Evolutionary conservation across 1,140 invertebrate species (phyloP), one percentile per base, ranked within the genome.

Genomic region (Panagrolaimus sp.): DNA sequence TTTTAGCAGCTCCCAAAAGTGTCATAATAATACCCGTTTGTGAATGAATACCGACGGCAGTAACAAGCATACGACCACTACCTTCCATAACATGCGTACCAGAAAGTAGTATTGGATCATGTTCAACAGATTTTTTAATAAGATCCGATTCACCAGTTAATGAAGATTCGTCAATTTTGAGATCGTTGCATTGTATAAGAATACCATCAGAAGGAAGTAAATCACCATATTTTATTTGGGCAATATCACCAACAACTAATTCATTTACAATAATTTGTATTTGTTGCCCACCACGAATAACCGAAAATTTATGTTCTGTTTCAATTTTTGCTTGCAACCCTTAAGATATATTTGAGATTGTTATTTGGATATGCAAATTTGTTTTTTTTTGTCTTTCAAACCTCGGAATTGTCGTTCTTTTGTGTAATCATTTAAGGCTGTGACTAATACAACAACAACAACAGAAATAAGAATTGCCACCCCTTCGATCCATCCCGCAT

Each of bases 11-110:
- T 58, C 96, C 96, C 71, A 99, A 88, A 3, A 99, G 87, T 12
- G 94, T 96, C 86, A 99, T 98, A 82, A 99, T 99, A 83, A 98
- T 99, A 84, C 96, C 96, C 66, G 96, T 95, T 84, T 99, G 96
- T 1, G 95, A 98, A 85, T 98, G 98, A 58, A 98, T 90, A 81
- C 96, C 96, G 43, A 99, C 96, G 47, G 96, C 96, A 44, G 93
- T 91, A 55, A 98, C 94, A 78, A 99, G 85, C 91, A 99, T 98
- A 87, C 96, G 97, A 43, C 95, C 96, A 78, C 94, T 98, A 63
- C 96, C 96, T 86, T 99, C 96, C 96, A 99, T 99, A 58, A 99
- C 94, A 87, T 99, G 95, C 65, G 96, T 99, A 77, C 95, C 94
- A 82, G 95, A 98, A 78, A 98, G 88, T 78, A 98, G 89, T 90